Base-by-base conservation (phyloP, 2,797 vertebrate genomes). In the Naso thynnoides region DNA sequence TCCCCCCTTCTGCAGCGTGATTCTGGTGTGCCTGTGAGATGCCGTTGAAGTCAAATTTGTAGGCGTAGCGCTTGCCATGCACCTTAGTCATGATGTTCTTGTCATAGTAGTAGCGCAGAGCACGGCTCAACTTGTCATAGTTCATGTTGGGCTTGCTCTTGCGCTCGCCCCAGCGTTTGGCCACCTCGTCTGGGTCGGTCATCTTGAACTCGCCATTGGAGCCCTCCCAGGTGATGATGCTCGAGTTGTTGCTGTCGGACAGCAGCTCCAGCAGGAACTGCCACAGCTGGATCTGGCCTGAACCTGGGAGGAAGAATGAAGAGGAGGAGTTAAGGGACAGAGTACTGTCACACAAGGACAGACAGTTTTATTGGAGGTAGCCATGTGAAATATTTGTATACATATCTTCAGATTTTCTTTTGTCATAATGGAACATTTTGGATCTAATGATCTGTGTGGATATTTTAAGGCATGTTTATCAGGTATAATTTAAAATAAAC, bases 141-240 rank as follows among this genome's bases (percentile, higher is more conserved):
- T 99, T 99, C 98, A 99, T 99, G 94, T 98, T 99, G 88, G 97
- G 98, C 76, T 99, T 99, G 94, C 97, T 96, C 88, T 96, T 96
- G 38, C 95, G 93, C 78, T 95, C 95, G 1, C 95, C 95, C 95
- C 95, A 96, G 77, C 95, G 95, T 83, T 95, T 93, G 42, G 95
- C 95, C 86, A 96, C 96, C 82, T 96, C 95, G 3, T 96, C 96
- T 0, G 95, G 95, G 87, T 96, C 95, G 0, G 94, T 96, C 95
- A 96, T 95, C 89, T 96, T 96, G 91, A 96, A 96, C 88, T 96
- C 95, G 0, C 95, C 95, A 0, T 96, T 96, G 58, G 93, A 93
- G 23, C 95, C 95, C 73, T 96, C 95, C 95, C 95, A 96, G 70
- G 95, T 95, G 81, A 96, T 96, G 91, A 96, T 96, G 88, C 1